These are phyloP conservation scores for Elephas maximus DNA, from an alignment of 2,113 vertebrate genomes.

Conservation along the genomic window DNA sequence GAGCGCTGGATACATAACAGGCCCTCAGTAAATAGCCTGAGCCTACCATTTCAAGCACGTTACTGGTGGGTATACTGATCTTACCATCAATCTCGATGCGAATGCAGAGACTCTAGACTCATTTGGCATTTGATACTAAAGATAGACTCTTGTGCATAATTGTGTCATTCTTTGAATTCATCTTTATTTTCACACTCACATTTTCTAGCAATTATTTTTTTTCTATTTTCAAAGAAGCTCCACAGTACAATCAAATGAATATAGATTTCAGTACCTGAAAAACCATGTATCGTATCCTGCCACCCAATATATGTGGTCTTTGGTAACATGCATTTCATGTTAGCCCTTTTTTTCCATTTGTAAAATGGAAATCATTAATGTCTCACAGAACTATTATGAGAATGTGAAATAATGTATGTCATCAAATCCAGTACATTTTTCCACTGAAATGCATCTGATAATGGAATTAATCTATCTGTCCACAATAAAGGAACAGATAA, in stretches of 20 bases:
- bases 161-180: background rate
- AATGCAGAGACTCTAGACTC: background rate
- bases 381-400: background rate
- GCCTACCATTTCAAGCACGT: background rate
- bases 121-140: background rate
- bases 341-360: too few species aligned
- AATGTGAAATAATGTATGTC: too few species aligned
- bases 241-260: background rate
- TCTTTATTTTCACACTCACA: too few species aligned
- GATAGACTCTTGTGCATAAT: background rate
- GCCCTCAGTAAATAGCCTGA: background rate
- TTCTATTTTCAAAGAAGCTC: background rate
- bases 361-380: background rate
- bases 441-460: background rate
- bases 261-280: background rate
- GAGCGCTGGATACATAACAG: too few species aligned
- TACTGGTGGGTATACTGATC: background rate
- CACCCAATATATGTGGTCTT: background rate
- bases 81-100: background rate
- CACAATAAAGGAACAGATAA: background rate
- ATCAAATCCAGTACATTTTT: background rate
- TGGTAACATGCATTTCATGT: too few species aligned
- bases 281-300: background rate
- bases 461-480: background rate
- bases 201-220: background rate